Base-by-base conservation (phyloP, 2,888 invertebrate species). In the Acrobasis suavella region DNA sequence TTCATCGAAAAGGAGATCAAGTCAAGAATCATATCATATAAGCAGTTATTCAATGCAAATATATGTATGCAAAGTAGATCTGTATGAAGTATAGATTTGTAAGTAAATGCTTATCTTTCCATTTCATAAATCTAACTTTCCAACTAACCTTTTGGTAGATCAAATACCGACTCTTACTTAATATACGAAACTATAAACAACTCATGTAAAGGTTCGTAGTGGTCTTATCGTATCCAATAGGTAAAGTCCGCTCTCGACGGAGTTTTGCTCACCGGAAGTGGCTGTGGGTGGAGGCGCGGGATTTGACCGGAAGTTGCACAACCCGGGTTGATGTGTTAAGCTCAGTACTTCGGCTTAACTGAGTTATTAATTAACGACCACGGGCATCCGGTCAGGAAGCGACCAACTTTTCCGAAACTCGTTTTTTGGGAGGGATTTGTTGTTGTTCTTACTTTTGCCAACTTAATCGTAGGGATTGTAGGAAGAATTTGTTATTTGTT, bases 351-450 rank as follows among this genome's bases (percentile, higher is more conserved):
- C 74, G 81, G 83, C 83, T 89, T 85, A 85, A 85, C 87, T 82
- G 80, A 83, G 84, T 89, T 86, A 90, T 88, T 90, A 91, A 89
- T 90, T 89, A 90, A 89, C 82, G 83, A 81, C 83, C 80, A 72
- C 81, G 72, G 75, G 76, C 83, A 78, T 85, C 85, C 87, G 87
- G 80, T 74, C 78, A 78, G 78, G 79, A 72, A 78, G 81, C 76
- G 72, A 74, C 70, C 72, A 65, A 70, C 72, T 69, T 69, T 74
- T 74, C 70, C 67, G 69, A 67, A 70, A 69, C 72, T 66, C 72
- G 74, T 76, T 70, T 67, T 64, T 64, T 63, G 62, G 65, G 69
- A 70, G 69, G 69, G 73, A 72, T 71, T 71, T 67, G 59, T 59
- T 46, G 50, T 55, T 70, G 66, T 66, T 69, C 22, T 58, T 58